These are phyloP conservation scores for Phortica variegata DNA, from an alignment of 1,140 invertebrate species.

Conservation along the genomic window DNA sequence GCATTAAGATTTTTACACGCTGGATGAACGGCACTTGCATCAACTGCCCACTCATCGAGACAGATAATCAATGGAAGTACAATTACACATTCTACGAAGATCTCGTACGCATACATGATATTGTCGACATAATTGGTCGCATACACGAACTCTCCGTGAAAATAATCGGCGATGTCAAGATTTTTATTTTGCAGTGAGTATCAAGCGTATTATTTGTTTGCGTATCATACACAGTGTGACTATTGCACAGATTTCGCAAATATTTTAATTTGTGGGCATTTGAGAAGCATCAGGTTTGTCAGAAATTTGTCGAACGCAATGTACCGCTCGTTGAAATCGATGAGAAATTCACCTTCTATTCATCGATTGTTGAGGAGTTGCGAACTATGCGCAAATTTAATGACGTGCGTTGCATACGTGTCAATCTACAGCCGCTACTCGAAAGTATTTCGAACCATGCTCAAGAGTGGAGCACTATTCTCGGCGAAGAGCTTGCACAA, in stretches of 20 bases:
- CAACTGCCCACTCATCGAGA: slow-evolving; percentile 60
- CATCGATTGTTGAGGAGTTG: slow-evolving; percentile 72
- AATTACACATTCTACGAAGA: slow-evolving; percentile 77
- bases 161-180: slow-evolving; percentile 25
- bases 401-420: slow-evolving; percentile 66
- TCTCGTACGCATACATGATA: slow-evolving; percentile 61
- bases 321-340: slow-evolving; percentile 76
- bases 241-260: slow-evolving; percentile 38
- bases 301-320: slow-evolving; percentile 73
- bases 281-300: slow-evolving; percentile 73
- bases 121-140: slow-evolving; percentile 57
- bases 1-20: slow-evolving; percentile 72
- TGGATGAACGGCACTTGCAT: slow-evolving; percentile 85
- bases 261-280: slow-evolving; percentile 74
- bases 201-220: not conserved
- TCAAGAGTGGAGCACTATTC: slow-evolving; percentile 68
- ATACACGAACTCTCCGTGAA: slow-evolving; percentile 32
- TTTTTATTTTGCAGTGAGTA: slow-evolving; percentile 37
- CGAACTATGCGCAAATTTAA: slow-evolving; percentile 62
- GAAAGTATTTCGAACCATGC: slow-evolving; percentile 67
- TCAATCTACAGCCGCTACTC: slow-evolving; percentile 69
- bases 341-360: slow-evolving; percentile 81
- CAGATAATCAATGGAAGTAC: slow-evolving; percentile 61
- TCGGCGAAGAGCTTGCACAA: slow-evolving; percentile 65
- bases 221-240: not conserved